These are phyloP conservation scores for Blastobasis adustella DNA, from an alignment of 2,888 invertebrate genomes.

Conservation along the genomic window DNA sequence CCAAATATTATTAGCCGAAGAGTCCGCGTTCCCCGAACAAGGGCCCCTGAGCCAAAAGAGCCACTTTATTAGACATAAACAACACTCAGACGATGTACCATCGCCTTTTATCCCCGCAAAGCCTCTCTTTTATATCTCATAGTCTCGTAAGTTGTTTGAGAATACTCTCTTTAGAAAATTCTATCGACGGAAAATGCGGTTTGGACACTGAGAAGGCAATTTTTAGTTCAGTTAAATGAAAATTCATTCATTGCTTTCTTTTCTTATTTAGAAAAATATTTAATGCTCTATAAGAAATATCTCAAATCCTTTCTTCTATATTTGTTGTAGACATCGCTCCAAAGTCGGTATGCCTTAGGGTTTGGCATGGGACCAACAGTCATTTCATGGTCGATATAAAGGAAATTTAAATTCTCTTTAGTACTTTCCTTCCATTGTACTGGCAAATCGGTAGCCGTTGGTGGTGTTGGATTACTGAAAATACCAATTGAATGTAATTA, in stretches of 20 bases:
- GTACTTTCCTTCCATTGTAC: constrained; percentile 38
- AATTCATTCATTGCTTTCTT: not conserved
- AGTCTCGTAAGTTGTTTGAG: constrained; percentile 1
- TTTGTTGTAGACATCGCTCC: constrained; percentile 37
- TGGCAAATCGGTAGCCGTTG: constrained; percentile 18
- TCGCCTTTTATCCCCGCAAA: constrained; percentile 3
- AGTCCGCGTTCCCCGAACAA: not conserved
- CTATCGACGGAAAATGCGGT: not conserved
- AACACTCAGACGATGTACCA: constrained; percentile 6
- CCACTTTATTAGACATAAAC: constrained; percentile 10
- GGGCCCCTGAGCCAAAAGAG: constrained; percentile 3
- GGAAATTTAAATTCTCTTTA: constrained; percentile 27
- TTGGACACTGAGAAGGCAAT: not conserved
- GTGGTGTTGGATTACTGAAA: constrained; percentile 46
- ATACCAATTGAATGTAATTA: not conserved
- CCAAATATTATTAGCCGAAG: constrained; percentile 2
- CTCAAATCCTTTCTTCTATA: constrained; percentile 15
- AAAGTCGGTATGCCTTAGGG: constrained; percentile 31
- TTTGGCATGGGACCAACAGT: constrained; percentile 35
- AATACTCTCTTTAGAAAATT: not conserved
- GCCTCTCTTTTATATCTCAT: constrained; percentile 1
- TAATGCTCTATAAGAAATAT: not conserved
- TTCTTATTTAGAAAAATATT: constrained; percentile 6
- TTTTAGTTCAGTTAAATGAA: not conserved
- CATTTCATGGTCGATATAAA: constrained; percentile 35